Conservation (phyloP, 2,113 vertebrate genomes). For the Noctilio leporinus region DNA sequence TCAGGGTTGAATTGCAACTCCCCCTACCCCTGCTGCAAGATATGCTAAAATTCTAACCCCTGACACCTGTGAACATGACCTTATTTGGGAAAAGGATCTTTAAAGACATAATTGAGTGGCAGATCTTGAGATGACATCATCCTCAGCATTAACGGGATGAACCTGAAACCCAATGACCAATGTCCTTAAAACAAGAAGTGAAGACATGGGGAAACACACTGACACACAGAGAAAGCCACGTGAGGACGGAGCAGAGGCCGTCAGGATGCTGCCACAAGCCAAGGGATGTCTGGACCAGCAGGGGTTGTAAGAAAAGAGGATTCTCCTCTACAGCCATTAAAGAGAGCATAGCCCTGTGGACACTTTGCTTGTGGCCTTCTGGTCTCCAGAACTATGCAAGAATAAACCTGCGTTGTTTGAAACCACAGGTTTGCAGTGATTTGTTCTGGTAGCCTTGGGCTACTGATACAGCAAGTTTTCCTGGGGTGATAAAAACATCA, state of each 20-base stretch:
- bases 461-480: background rate
- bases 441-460: background rate
- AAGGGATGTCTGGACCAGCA: background rate
- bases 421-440: background rate
- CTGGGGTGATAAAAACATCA: background rate
- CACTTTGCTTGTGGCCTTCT: background rate
- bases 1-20: background rate
- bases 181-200: background rate
- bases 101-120: background rate
- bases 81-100: background rate
- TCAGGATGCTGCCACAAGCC: accelerated
- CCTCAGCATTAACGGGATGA: background rate
- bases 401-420: background rate
- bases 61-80: background rate
- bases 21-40: background rate
- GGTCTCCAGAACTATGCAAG: background rate
- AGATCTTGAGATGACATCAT: background rate
- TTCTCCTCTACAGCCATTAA: too few species aligned
- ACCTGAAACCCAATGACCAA: background rate
- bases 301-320: background rate
- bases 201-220: background rate
- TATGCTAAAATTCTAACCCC: background rate
- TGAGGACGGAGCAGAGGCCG: background rate
- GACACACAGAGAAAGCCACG: too few species aligned
- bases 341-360: background rate